A percentile compares a stretch with the other conserved stretches of the same genome.
Evolutionary conservation across 2,888 invertebrate species (phyloP).

Genomic region (Phortica okadai): DNA sequence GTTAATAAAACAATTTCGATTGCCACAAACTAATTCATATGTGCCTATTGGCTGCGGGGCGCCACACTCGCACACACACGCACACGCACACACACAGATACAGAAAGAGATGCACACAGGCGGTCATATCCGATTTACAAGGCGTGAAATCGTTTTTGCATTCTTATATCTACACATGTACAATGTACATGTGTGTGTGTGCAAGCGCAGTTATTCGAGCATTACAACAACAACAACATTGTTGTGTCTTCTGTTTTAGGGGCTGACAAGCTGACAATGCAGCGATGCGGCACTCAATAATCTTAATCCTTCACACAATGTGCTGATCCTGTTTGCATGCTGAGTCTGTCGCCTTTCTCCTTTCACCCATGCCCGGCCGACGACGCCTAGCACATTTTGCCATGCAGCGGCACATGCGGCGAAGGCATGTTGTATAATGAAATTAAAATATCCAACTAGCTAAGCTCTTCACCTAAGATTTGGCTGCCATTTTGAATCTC

Average conservation of each 20-base stretch:
- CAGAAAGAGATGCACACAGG: neutral
- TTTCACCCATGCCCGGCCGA: constrained; percentile 8
- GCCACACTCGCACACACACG: constrained; percentile 32
- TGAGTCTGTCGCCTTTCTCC: constrained; percentile 47
- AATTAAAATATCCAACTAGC: constrained; percentile 9
- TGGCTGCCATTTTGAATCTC: neutral
- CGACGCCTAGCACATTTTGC: constrained; percentile 44
- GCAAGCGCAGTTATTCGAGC: constrained; percentile 20
- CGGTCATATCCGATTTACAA: neutral
- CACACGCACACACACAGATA: constrained; percentile 28
- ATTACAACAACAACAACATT: no score
- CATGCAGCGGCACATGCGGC: constrained; percentile 56
- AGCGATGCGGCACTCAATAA: constrained; percentile 46
- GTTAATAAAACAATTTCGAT: neutral
- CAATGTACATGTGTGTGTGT: constrained; percentile 16
- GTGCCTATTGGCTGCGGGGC: neutral
- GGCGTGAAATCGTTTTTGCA: constrained; percentile 27
- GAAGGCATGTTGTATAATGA: constrained; percentile 37
- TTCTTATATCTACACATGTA: neutral
- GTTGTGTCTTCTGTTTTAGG: neutral
- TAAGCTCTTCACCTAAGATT: neutral
- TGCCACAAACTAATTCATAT: neutral
- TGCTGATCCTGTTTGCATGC: constrained; percentile 66
- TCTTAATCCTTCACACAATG: constrained; percentile 68
- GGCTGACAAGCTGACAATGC: neutral